Evolutionary conservation across 2,797 vertebrate species (phyloP).

Genomic region (Limnodromus scolopaceus): DNA sequence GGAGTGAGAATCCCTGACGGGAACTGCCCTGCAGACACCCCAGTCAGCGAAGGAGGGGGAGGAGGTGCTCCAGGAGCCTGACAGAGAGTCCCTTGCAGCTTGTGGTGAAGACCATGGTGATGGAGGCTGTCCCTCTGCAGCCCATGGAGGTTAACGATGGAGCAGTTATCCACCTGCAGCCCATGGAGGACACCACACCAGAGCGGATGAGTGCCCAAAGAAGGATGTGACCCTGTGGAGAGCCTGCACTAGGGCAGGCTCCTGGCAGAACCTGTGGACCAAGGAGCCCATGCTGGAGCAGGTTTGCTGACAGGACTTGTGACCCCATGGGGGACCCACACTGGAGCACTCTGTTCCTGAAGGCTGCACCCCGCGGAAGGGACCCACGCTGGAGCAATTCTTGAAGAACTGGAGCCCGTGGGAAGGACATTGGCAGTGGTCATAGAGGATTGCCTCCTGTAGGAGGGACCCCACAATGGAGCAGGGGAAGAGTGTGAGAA

Average conservation of each 20-base stretch:
- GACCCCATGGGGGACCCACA: no score
- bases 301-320: background rate
- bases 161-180: background rate
- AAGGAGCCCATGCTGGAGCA: no score
- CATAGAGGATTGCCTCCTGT: accelerated
- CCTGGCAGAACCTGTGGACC: no score
- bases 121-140: background rate
- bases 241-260: no score
- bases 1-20: background rate
- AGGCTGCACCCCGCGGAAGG: no score
- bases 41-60: background rate
- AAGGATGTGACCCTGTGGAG: no score
- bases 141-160: background rate
- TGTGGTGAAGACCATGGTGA: accelerated
- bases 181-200: accelerated
- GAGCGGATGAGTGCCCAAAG: no score
- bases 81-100: background rate
- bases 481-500: background rate
- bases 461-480: background rate
- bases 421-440: background rate
- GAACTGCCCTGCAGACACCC: background rate
- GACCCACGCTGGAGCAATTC: background rate
- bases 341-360: background rate
- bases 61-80: accelerated
- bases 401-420: accelerated